A percentile compares a stretch with the other conserved stretches of the same genome.
phyloP scores from a whole-genome alignment of 2,797 vertebrate genomes.

The Chaetodon trifasciatus region DNA sequence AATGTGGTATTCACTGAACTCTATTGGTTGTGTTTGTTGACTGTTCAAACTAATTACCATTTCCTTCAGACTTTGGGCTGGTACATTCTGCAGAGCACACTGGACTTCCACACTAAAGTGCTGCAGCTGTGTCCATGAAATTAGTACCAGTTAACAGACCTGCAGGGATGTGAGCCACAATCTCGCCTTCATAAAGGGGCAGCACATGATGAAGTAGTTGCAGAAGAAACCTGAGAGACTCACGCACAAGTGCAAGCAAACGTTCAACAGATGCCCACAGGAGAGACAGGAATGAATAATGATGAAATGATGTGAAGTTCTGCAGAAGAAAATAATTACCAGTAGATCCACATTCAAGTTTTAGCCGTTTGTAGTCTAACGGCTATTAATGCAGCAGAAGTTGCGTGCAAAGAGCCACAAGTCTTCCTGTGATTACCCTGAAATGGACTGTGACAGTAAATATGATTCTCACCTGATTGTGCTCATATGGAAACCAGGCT shows the following conservation, averaged over 20 bases:
- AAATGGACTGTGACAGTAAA: slow-evolving; percentile 54
- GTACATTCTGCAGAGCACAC: slow-evolving; percentile 16
- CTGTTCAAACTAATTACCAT: not conserved
- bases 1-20: slow-evolving; percentile 3
- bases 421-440: slow-evolving; percentile 19
- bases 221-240: slow-evolving; percentile 34
- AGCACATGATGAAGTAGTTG: slow-evolving; percentile 13
- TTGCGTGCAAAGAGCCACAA: slow-evolving; percentile 15
- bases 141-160: slow-evolving; percentile 37
- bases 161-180: slow-evolving; percentile 27
- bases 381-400: not conserved
- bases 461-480: slow-evolving; percentile 33
- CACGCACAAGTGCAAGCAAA: slow-evolving; percentile 3
- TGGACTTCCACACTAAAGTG: slow-evolving; percentile 15
- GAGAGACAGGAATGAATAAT: not conserved
- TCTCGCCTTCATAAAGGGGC: not conserved
- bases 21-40: slow-evolving; percentile 13
- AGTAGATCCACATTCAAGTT: not conserved
- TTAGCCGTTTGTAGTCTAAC: not conserved
- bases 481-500: slow-evolving; percentile 33
- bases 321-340: slow-evolving; percentile 10
- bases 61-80: slow-evolving; percentile 4
- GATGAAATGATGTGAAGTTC: not conserved
- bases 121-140: slow-evolving; percentile 37
- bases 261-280: slow-evolving; percentile 13